phyloP scores from a whole-genome alignment of 2,113 vertebrate species.

The Pseudolaguvia tuberculata region DNA sequence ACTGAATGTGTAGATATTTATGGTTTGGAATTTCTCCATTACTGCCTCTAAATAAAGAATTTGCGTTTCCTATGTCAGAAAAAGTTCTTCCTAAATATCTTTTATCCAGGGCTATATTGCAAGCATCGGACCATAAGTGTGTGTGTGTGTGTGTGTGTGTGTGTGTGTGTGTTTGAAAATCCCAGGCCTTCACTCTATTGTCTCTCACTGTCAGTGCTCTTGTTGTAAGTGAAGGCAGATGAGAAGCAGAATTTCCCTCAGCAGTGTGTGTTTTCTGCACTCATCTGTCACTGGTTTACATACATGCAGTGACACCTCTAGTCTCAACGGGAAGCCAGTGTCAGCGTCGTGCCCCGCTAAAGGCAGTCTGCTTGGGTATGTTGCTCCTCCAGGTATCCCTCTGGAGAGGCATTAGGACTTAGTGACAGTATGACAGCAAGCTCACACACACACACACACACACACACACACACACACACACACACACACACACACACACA shows the following conservation, averaged over 20 bases:
- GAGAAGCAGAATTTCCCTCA: slow-evolving; percentile 61
- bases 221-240: slow-evolving; percentile 47
- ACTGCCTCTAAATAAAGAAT: background rate
- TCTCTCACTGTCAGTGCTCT: slow-evolving; percentile 40
- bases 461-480: too few species aligned
- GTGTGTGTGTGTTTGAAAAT: slow-evolving; percentile 24
- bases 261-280: slow-evolving; percentile 67
- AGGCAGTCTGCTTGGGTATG: slow-evolving; percentile 66
- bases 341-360: slow-evolving; percentile 68
- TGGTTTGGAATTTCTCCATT: background rate
- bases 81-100: background rate
- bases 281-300: slow-evolving; percentile 77
- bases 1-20: background rate
- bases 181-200: slow-evolving; percentile 35
- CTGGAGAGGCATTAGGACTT: slow-evolving; percentile 68
- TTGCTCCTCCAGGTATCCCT: slow-evolving; percentile 74
- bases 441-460: slow-evolving; percentile 38
- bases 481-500: too few species aligned
- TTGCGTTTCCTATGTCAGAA: background rate
- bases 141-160: slow-evolving; percentile 29
- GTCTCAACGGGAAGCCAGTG: slow-evolving; percentile 69
- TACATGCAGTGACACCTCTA: slow-evolving; percentile 71
- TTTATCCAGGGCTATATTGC: background rate
- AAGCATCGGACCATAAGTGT: background rate
- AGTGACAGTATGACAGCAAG: slow-evolving; percentile 74